A percentile compares a stretch with the other conserved stretches of the same genome.
phyloP scores from a whole-genome alignment of 35 echinoderm and acorn worm genomes.

The Amphiura filiformis region DNA sequence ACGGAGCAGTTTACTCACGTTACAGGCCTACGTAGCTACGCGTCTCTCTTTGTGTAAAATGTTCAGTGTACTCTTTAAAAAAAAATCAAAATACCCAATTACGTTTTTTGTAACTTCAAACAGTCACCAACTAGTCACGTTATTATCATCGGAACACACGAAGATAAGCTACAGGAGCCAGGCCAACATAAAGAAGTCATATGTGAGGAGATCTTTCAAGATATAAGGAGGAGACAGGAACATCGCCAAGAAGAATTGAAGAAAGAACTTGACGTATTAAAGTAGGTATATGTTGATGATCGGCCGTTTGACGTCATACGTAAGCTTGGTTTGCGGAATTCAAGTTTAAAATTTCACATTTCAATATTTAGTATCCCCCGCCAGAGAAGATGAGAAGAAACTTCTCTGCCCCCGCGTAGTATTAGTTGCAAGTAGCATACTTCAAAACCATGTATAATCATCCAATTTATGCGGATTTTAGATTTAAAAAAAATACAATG shows the following conservation, averaged over 20 bases:
- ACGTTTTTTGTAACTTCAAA: neutral
- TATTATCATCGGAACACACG: neutral
- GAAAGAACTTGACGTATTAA: neutral
- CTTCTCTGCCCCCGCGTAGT: neutral
- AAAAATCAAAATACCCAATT: no score
- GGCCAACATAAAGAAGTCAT: neutral
- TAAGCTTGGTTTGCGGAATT: no score
- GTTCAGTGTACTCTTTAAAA: no score
- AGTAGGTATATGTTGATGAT: no score
- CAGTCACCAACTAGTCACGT: neutral
- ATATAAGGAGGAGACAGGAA: neutral
- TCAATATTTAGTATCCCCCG: neutral
- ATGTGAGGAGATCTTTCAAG: neutral
- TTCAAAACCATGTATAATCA: neutral
- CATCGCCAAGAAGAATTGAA: neutral
- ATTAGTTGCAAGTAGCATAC: neutral
- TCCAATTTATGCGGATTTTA: no score
- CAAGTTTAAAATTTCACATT: neutral
- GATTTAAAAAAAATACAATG: no score
- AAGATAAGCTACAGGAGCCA: neutral
- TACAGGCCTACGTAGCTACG: neutral
- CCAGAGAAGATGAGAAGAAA: neutral
- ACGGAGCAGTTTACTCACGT: neutral
- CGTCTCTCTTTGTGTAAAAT: neutral
- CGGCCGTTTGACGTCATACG: no score